Evolutionary conservation across 2,797 vertebrate genomes (phyloP).

Genomic region (Sebastes taczanowskii): DNA sequence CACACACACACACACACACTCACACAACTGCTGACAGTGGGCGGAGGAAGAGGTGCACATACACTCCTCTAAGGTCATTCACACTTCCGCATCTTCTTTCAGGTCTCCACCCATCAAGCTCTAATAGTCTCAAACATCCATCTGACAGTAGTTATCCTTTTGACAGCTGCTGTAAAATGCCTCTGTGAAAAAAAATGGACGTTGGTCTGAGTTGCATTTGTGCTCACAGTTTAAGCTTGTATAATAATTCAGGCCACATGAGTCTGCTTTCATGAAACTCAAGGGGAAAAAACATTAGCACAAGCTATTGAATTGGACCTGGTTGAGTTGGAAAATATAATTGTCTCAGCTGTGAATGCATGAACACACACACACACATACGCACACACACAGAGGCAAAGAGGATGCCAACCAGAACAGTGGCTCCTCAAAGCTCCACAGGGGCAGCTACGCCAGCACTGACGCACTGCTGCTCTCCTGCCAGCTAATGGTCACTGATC

Average conservation of each 20-base stretch:
- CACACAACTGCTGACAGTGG: constrained; percentile 41
- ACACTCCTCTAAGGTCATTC: constrained; percentile 34
- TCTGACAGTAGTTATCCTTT: not conserved
- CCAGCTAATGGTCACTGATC: constrained; percentile 26
- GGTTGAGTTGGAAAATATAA: constrained; percentile 23
- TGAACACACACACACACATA: not conserved
- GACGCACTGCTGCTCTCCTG: constrained; percentile 38
- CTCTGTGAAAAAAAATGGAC: not conserved
- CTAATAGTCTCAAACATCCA: not conserved
- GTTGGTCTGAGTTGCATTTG: not conserved
- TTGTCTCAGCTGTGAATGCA: constrained; percentile 10
- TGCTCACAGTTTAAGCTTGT: not conserved
- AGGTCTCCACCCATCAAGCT: constrained; percentile 5
- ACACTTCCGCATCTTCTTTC: constrained; percentile 41
- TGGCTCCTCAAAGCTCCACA: constrained; percentile 44
- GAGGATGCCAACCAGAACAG: constrained; percentile 42
- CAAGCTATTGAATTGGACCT: not conserved
- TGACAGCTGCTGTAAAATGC: not conserved
- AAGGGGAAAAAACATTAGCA: not conserved
- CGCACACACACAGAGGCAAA: not conserved
- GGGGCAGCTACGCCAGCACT: constrained; percentile 39
- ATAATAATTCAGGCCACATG: not conserved
- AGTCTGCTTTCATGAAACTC: not conserved
- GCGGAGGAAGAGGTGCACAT: constrained; percentile 32
- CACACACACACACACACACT: not conserved